These are phyloP conservation scores for Trachythela sp. DNA, from an alignment of 64 coral and sea anemone species.

Conservation along the genomic window DNA sequence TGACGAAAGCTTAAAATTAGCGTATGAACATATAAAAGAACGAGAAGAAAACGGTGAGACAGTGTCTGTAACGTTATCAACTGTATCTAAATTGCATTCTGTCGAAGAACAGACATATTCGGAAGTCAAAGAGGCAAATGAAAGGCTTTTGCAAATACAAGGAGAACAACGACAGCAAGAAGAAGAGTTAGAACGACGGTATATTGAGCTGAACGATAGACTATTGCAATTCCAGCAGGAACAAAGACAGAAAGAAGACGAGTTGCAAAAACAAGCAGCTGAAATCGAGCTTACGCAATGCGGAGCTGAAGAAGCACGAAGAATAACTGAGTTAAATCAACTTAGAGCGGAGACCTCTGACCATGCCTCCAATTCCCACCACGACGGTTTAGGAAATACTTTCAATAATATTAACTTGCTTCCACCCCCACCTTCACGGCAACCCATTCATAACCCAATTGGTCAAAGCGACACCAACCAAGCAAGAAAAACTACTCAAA, in stretches of 20 bases:
- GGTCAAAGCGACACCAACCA: background rate
- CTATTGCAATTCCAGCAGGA: slow-evolving; percentile 1
- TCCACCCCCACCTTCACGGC: background rate
- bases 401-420: background rate
- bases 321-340: slow-evolving; percentile 18
- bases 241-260: background rate
- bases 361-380: background rate
- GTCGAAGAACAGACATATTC: background rate
- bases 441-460: background rate
- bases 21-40: background rate
- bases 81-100: background rate
- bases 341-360: slow-evolving; percentile 22
- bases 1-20: background rate
- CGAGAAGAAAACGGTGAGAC: background rate
- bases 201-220: background rate
- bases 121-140: background rate
- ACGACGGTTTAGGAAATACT: background rate
- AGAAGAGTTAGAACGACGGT: background rate
- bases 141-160: background rate
- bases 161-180: slow-evolving; percentile 12
- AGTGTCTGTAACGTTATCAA: background rate
- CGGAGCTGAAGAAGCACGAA: slow-evolving; percentile 29
- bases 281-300: slow-evolving; percentile 31
- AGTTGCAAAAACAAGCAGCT: slow-evolving; percentile 15
- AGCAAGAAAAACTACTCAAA: background rate